Base-by-base conservation (phyloP, 2,113 vertebrate genomes). In the Gopherus evgoodei region DNA sequence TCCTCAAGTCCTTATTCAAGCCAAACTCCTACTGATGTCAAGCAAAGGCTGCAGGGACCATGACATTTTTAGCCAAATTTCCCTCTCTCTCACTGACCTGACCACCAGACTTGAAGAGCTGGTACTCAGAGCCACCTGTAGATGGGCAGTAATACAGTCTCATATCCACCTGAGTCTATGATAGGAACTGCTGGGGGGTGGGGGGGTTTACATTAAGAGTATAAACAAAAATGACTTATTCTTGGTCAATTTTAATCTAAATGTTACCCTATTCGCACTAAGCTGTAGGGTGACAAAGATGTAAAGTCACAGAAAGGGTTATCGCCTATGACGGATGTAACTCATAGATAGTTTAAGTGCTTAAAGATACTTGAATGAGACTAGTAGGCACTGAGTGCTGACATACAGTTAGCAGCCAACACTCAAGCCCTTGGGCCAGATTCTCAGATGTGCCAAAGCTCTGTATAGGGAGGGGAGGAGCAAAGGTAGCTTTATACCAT, bases 111-210 rank as follows among this genome's bases (percentile, higher is more conserved):
- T 21, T 21, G n/a, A 72, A 72, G 16, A 17, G 10, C 24, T 57
- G 53, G 38, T 44, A 42, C 27, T 56, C 25, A 83, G 38, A 31
- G 25, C 2, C 54, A 42, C 38, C 83, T 92, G 56, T 14, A 93
- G 49, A 86, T 2, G 1, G 11, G 35, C 12, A 52, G 1, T 3
- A 42, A 42, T 47, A 47, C 35, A 84, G 35, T 5, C 56, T 49
- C 0, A 0, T 50, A 56, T 27, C 56, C 56, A 83, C 49, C 47
- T 3, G 25, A 57, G 27, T 1, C 0, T 0, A 4, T 7, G 24
- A 88, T 19, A 38, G 83, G 42, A 13, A 47, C 38, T 5, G 21
- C 47, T 22, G 12, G 2, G 81, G 1, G 81, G 83, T 5, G 25
- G 5, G 6, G 13, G 35, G 10, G 47, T 27, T 76, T 25, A 47